These are phyloP conservation scores for Lichenostomus cassidix DNA, from an alignment of 2,113 vertebrate species.

Conservation along the genomic window DNA sequence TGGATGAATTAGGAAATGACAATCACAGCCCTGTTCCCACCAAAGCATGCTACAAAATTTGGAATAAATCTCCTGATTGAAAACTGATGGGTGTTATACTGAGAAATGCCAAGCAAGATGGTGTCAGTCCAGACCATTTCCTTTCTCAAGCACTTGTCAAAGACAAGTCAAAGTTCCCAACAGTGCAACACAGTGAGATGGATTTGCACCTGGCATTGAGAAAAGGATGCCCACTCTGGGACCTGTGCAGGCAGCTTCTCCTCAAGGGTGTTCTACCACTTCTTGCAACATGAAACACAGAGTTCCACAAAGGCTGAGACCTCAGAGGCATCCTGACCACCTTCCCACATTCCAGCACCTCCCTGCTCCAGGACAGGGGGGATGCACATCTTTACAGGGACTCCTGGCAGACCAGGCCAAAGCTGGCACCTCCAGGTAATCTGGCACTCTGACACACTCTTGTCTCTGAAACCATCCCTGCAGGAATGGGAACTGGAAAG, in stretches of 20 bases:
- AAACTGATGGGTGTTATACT: conserved; percentile 20
- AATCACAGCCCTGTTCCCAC: conserved; percentile 33
- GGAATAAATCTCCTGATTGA: conserved; percentile 53
- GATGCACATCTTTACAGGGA: too few species aligned
- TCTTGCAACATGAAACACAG: neutral
- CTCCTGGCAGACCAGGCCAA: neutral
- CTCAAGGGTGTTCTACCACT: neutral
- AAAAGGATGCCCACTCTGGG: neutral
- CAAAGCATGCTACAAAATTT: conserved; percentile 34
- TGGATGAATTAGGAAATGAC: conserved; percentile 6
- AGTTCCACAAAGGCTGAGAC: neutral
- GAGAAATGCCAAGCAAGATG: neutral
- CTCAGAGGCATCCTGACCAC: neutral
- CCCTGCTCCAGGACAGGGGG: neutral
- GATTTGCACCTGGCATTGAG: neutral
- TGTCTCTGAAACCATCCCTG: fast-evolving
- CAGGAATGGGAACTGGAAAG: neutral
- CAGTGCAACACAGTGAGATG: neutral
- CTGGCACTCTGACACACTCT: neutral
- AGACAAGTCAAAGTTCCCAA: neutral
- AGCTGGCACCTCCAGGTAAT: neutral
- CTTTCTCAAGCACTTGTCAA: neutral
- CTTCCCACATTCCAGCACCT: neutral
- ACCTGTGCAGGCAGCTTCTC: neutral
- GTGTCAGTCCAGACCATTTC: neutral